These are phyloP conservation scores for Eupelmus urozonus DNA, from an alignment of 2,888 invertebrate species.

Conservation along the genomic window DNA sequence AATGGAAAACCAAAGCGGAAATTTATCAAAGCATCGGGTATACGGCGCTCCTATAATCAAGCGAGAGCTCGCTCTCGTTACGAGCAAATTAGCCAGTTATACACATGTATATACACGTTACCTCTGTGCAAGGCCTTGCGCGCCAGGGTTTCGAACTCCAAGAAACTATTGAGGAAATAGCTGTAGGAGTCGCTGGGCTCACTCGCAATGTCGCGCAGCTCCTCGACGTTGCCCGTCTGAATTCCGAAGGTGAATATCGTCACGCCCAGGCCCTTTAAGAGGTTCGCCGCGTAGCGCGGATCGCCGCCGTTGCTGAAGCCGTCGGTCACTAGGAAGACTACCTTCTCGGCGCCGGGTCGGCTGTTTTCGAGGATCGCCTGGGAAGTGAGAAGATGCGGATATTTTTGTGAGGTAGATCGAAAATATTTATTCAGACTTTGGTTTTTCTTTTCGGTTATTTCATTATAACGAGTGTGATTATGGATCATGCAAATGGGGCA, in stretches of 20 bases:
- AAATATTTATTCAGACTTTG: no score
- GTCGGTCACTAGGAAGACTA: slow-evolving; percentile 84
- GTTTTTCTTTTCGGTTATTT: no score
- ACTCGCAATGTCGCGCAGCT: slow-evolving; percentile 82
- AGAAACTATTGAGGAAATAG: slow-evolving; percentile 83
- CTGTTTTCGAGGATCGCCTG: slow-evolving; percentile 78
- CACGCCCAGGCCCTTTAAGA: slow-evolving; percentile 79
- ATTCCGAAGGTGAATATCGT: slow-evolving; percentile 82
- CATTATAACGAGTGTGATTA: no score
- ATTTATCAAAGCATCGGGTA: no score
- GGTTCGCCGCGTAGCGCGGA: slow-evolving; percentile 81
- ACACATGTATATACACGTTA: no score
- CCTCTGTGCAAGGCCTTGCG: slow-evolving; percentile 84
- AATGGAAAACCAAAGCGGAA: no score
- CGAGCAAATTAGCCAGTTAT: no score
- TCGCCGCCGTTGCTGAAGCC: slow-evolving; percentile 86
- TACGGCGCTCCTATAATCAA: no score
- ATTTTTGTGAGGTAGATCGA: no score
- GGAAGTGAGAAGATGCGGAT: slow-evolving; percentile 38
- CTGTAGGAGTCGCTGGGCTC: slow-evolving; percentile 82
- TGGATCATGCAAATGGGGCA: no score
- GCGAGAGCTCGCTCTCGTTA: no score
- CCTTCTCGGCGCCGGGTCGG: slow-evolving; percentile 79
- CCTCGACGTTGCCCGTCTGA: slow-evolving; percentile 82
- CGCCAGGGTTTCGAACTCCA: slow-evolving; percentile 84